Conservation (phyloP, 2,113 vertebrate genomes). For the Rallus limicola region DNA sequence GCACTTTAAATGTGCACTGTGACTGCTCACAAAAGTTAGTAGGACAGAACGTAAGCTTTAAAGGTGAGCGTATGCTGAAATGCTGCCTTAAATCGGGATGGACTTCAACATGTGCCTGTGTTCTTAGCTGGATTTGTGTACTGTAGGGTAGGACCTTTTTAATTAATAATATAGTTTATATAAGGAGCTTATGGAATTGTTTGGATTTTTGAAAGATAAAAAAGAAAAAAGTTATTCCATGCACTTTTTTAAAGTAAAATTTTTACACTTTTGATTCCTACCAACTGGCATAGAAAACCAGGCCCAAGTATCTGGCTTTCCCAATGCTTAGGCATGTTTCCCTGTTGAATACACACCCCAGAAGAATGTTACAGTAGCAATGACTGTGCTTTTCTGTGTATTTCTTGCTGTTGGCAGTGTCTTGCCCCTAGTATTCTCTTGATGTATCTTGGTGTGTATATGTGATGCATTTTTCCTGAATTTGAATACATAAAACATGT, state of each 20-base stretch:
- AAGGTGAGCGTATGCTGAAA: constrained; percentile 29
- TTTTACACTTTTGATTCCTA: neutral
- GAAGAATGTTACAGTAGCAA: constrained; percentile 28
- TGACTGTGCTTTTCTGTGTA: constrained; percentile 39
- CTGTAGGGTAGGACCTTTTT: constrained; percentile 25
- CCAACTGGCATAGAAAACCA: neutral
- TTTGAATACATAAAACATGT: constrained; percentile 10
- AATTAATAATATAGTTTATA: neutral
- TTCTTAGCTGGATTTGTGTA: constrained; percentile 2
- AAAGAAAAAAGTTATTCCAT: neutral
- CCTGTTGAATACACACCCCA: neutral
- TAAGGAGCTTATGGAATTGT: neutral
- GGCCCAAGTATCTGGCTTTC: neutral
- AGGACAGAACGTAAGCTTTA: constrained; percentile 4
- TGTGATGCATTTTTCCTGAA: constrained; percentile 39
- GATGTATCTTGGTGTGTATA: constrained; percentile 40
- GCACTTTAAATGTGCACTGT: neutral
- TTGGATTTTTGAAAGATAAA: neutral
- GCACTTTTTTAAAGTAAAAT: neutral
- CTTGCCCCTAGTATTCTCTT: constrained; percentile 27
- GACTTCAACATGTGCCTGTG: constrained; percentile 39
- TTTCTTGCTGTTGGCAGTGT: constrained; percentile 43
- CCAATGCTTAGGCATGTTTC: neutral
- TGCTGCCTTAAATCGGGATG: constrained; percentile 56
- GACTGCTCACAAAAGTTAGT: neutral